Evolutionary conservation across 2,113 vertebrate species (phyloP), one percentile per base, ranked within the genome.

Genomic region (Apaloderma vittatum): DNA sequence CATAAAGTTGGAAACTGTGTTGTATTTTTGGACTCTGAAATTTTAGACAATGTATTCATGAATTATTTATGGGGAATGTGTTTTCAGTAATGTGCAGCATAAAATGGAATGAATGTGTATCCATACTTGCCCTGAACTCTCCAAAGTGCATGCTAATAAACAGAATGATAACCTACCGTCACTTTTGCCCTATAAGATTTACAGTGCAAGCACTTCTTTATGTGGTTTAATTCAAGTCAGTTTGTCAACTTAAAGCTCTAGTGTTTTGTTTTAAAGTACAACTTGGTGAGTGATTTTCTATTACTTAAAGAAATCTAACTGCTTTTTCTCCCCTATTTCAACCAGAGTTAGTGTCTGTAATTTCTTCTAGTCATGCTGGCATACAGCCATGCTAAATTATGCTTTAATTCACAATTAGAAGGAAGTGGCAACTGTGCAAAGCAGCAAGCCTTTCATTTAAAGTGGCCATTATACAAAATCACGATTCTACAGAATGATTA

Each of bases 381-480:
- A 74, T 78, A 36, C 11, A 86, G 76, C 90, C 85, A 93, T 5
- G 18, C 63, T 97, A 96, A 96, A 94, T 97, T 97, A 93, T 78
- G 21, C 93, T 97, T 97, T 97, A 95, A 97, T 96, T 98, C 93
- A 96, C 96, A 97, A 97, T 98, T 97, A 97, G 83, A 96, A 83
- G 72, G 89, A 97, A 98, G 63, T 95, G 94, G 92, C 75, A 97
- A 94, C 93, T 86, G 57, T 90, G 87, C 88, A 92, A 88, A 96
- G 97, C 93, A 95, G 66, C 92, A 95, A 96, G 95, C 83, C 93
- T 97, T 97, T 96, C 94, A 91, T 96, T 95, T 95, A 91, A 97
- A 95, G 94, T 94, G 61, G 19, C 83, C 70, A 73, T 97, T 97
- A 77, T 71, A 59, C 72, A 84, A 95, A 65, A 94, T 96, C 54